Percentiles rank a stretch among this genome's conserved stretches.
Evolutionary conservation across 2,888 invertebrate genomes (phyloP).

Genomic region (Tiliacea aurago): DNA sequence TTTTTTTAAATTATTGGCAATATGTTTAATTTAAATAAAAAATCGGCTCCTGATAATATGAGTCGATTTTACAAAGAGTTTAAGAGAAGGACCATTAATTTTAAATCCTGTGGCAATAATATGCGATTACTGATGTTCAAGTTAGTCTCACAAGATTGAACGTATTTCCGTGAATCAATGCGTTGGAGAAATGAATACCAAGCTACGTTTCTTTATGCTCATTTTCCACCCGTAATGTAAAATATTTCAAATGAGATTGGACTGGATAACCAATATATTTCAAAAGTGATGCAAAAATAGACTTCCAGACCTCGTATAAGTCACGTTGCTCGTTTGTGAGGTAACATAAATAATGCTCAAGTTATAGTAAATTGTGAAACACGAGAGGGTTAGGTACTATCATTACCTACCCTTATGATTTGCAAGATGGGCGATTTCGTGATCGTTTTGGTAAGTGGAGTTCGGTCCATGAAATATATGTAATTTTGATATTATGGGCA

Average conservation of each 20-base stretch:
- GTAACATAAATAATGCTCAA: conserved; percentile 58
- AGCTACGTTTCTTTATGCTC: background rate
- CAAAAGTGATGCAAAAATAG: conserved; percentile 28
- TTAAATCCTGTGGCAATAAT: background rate
- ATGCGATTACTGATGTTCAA: background rate
- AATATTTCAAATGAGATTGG: conserved; percentile 16
- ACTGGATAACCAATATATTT: conserved; percentile 13
- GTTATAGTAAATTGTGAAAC: conserved; percentile 57
- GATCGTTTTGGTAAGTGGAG: conserved; percentile 7
- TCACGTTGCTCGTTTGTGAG: conserved; percentile 23
- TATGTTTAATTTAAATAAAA: background rate
- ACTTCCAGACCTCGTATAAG: conserved; percentile 14
- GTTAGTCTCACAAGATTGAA: background rate
- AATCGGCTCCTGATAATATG: background rate
- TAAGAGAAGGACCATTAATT: background rate
- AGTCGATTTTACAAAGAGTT: background rate
- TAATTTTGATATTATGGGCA: conserved; percentile 15
- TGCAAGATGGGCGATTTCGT: conserved; percentile 38
- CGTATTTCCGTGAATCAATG: background rate
- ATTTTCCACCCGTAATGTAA: background rate
- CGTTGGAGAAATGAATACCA: background rate
- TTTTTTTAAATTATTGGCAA: background rate
- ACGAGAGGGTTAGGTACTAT: conserved; percentile 41
- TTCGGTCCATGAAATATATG: conserved; percentile 44
- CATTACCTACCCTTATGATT: conserved; percentile 40